Conservation (phyloP, 2,888 invertebrate species). For the Disparrhopalites patrizii region DNA sequence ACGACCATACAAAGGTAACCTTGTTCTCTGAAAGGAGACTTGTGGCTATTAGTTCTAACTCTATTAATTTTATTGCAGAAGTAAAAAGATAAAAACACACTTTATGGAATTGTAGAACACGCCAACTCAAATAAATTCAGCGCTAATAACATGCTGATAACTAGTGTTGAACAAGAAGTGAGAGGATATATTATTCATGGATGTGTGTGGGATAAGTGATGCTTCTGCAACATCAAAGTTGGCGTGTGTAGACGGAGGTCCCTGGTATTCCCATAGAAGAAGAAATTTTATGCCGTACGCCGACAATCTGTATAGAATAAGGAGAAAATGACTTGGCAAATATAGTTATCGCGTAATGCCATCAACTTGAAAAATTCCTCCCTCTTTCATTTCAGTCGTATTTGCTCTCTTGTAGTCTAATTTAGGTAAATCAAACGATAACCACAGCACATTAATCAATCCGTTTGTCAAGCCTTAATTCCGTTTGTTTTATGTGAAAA, state of each 20-base stretch:
- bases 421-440: slow-evolving; percentile 17
- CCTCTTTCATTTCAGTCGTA: no score
- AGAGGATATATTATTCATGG: background rate
- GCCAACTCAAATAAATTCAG: no score
- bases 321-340: slow-evolving; percentile 18
- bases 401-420: slow-evolving; percentile 22
- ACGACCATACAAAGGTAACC: no score
- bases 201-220: background rate
- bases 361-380: slow-evolving; percentile 18
- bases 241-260: slow-evolving; percentile 7
- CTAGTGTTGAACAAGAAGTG: background rate
- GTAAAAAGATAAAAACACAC: no score
- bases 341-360: slow-evolving; percentile 19
- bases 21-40: no score
- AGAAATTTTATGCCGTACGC: no score
- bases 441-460: slow-evolving; percentile 19
- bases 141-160: no score
- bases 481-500: slow-evolving; percentile 4
- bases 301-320: no score
- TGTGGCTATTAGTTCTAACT: no score
- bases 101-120: no score
- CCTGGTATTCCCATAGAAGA: slow-evolving; percentile 11
- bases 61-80: no score
- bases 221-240: background rate
- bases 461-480: background rate